Base-by-base conservation (phyloP, 37 sponge, comb jelly and placozoan species). In the Halichondria panicea region DNA sequence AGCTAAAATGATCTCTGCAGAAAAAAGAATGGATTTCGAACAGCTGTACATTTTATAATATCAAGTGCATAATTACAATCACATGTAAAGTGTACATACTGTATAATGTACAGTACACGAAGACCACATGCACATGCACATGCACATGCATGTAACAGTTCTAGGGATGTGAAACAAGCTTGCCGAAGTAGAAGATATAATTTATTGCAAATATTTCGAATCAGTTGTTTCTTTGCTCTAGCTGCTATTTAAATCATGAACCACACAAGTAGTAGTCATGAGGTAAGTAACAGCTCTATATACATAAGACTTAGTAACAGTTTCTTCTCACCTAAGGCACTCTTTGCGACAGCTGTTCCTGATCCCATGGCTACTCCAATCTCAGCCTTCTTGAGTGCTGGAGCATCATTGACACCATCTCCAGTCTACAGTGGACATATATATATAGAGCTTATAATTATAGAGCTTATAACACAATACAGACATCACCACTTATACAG, bases 311-410 rank as follows among this genome's bases (percentile, higher is more conserved):
- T n/a, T n/a, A n/a, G n/a, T n/a, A n/a, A n/a, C n/a, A n/a, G n/a
- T 27, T 60, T 63, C 65, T 11, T 11, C n/a, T 48, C 56, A 92
- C 89, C 85, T 55, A 94, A 97, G 25, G 99, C 99, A 73, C 81
- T 83, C 75, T 99, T 99, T 43, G 99, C 99, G 0, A 99, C 99
- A 33, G 95, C 99, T 48, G 99, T 99, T 58, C 99, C 99, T 37
- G 99, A 93, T 65, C 99, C 99, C 99, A 99, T 99, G 40, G 99
- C 99, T 12, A 99, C 81, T 37, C 99, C 99, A 66, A 99, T 99
- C 74, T 95, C 99, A 19, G 99, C 99, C 71, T 95, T 92, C 89
- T 95, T 99, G 74, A 99, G 82, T 41, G 99, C 99, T 54, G 99
- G 99, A 50, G 99, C 99, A 88, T 99, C 99, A 52, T 99, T 99